These are phyloP conservation scores for Crenichthys baileyi DNA, from an alignment of 2,797 vertebrate genomes.

Conservation along the genomic window DNA sequence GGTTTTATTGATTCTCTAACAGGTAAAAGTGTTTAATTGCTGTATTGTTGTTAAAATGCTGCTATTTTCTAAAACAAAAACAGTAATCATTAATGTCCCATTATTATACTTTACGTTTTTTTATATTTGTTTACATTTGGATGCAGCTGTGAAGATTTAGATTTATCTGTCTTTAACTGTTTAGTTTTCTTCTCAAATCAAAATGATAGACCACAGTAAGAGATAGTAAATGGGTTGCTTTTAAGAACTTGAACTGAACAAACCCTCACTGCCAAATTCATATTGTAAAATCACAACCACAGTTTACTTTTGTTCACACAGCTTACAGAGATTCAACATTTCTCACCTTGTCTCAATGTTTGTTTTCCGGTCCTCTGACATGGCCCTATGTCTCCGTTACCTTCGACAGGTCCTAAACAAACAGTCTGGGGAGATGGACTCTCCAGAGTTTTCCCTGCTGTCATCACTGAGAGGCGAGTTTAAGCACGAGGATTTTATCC, in stretches of 20 bases:
- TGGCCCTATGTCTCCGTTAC: constrained; percentile 31
- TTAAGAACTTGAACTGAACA: neutral
- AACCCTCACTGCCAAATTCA: neutral
- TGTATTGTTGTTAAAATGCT: neutral
- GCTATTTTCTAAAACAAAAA: neutral
- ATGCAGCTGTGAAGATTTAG: neutral
- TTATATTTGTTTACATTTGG: neutral
- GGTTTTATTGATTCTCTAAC: neutral
- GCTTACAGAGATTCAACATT: neutral
- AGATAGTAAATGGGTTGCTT: neutral
- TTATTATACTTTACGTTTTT: neutral
- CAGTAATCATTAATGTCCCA: neutral
- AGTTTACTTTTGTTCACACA: neutral
- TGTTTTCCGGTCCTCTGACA: constrained; percentile 23
- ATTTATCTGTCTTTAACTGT: neutral
- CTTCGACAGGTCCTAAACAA: constrained; percentile 51
- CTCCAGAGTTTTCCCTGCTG: constrained; percentile 82
- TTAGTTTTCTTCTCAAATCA: neutral
- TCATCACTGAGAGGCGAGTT: constrained; percentile 89
- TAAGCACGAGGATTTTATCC: constrained; percentile 87
- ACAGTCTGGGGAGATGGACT: constrained; percentile 81
- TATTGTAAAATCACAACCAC: neutral
- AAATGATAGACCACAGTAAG: neutral
- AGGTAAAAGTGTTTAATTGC: neutral
- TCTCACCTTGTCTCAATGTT: constrained; percentile 10